These are phyloP conservation scores for Psophia crepitans DNA, from an alignment of 2,113 vertebrate genomes.

Conservation along the genomic window DNA sequence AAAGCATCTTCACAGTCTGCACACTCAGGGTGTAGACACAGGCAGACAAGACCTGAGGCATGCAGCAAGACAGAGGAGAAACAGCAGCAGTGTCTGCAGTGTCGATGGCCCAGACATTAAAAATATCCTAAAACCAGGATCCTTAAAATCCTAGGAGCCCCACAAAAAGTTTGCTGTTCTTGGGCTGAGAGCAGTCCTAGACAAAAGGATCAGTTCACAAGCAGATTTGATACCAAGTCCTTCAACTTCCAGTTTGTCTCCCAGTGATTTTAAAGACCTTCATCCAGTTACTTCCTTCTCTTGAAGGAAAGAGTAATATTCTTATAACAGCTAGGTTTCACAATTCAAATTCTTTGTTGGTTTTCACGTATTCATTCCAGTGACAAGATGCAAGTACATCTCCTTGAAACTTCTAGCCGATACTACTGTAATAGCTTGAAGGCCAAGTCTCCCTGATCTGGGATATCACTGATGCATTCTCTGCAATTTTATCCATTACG, in stretches of 20 bases:
- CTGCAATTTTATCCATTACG: neutral
- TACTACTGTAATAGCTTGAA: neutral
- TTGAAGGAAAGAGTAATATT: neutral
- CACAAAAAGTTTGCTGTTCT: neutral
- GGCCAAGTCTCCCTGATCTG: neutral
- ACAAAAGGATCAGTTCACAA: neutral
- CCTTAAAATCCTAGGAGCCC: neutral
- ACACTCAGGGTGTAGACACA: no score
- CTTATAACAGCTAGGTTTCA: neutral
- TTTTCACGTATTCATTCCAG: neutral
- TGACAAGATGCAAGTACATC: neutral
- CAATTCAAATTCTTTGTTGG: neutral
- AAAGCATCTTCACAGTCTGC: neutral
- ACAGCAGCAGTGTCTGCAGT: neutral
- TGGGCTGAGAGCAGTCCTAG: neutral
- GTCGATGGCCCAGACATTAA: neutral
- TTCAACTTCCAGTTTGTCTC: neutral
- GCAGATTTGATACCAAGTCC: neutral
- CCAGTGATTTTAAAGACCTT: neutral
- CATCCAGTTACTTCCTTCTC: neutral
- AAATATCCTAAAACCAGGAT: neutral
- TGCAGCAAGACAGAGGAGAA: neutral
- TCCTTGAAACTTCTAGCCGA: neutral
- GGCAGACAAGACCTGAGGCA: neutral
- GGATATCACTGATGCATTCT: neutral